Evolutionary conservation across 2,113 vertebrate genomes (phyloP).

Genomic region (Actenoides lindsayi): DNA sequence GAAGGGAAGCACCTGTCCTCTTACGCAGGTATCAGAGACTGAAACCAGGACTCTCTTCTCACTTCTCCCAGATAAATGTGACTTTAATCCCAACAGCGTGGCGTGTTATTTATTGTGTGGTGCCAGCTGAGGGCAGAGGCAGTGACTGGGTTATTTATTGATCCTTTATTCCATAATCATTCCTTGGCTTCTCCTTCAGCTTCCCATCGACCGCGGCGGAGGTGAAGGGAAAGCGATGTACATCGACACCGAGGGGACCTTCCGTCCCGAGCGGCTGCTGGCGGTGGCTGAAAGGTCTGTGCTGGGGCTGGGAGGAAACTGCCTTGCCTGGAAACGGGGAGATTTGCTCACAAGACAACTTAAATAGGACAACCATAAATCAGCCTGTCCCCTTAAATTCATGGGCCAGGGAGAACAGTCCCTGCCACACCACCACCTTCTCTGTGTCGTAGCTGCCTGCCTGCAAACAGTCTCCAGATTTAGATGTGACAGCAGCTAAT

Average conservation of each 20-base stretch:
- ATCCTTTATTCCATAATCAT: background rate
- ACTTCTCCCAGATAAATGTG: background rate
- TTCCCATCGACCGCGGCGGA: constrained; percentile 94
- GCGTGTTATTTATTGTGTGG: background rate
- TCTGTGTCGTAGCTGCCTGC: background rate
- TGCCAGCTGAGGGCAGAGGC: background rate
- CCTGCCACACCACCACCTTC: background rate
- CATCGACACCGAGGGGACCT: constrained; percentile 96
- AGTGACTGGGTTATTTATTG: background rate
- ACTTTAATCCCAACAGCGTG: rapidly evolving
- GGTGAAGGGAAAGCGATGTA: constrained; percentile 99
- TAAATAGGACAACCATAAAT: background rate
- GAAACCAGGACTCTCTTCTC: background rate
- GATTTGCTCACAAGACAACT: background rate
- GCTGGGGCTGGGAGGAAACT: background rate
- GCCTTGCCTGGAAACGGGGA: background rate
- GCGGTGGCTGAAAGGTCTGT: constrained; percentile 94
- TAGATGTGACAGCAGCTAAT: background rate
- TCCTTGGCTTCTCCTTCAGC: constrained; percentile 64
- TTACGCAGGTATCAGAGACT: rapidly evolving
- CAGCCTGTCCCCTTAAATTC: background rate
- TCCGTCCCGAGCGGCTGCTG: constrained; percentile 93
- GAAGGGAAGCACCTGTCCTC: background rate
- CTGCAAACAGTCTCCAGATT: background rate
- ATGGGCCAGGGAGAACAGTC: background rate